phyloP scores from a whole-genome alignment of 2,797 vertebrate species.

The Oophaga sylvatica region DNA sequence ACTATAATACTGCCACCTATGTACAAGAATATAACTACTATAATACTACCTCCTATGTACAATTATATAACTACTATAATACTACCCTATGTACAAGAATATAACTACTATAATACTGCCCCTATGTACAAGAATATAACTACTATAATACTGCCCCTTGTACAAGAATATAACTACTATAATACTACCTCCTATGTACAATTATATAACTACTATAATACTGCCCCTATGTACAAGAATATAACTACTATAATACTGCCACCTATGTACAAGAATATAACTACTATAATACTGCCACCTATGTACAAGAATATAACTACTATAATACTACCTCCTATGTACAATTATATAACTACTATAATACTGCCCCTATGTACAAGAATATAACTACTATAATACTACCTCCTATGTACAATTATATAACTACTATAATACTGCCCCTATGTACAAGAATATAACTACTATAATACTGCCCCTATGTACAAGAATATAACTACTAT shows the following conservation, averaged over 20 bases:
- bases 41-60: neutral
- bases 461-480: neutral
- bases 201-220: neutral
- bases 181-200: neutral
- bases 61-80: neutral
- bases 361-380: neutral
- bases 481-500: conserved; percentile 2
- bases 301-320: conserved; percentile 1
- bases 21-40: conserved; percentile 2
- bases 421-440: too few relatives aligned
- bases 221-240: neutral
- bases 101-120: conserved; percentile 3
- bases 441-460: neutral
- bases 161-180: neutral
- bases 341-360: neutral
- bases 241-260: neutral
- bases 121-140: neutral
- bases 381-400: conserved; percentile 4
- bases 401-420: neutral
- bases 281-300: neutral
- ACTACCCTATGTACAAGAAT: neutral
- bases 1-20: neutral
- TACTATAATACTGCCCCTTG: neutral
- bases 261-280: neutral
- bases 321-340: neutral